phyloP scores from a whole-genome alignment of 2,113 vertebrate species.

The Hippotragus niger region DNA sequence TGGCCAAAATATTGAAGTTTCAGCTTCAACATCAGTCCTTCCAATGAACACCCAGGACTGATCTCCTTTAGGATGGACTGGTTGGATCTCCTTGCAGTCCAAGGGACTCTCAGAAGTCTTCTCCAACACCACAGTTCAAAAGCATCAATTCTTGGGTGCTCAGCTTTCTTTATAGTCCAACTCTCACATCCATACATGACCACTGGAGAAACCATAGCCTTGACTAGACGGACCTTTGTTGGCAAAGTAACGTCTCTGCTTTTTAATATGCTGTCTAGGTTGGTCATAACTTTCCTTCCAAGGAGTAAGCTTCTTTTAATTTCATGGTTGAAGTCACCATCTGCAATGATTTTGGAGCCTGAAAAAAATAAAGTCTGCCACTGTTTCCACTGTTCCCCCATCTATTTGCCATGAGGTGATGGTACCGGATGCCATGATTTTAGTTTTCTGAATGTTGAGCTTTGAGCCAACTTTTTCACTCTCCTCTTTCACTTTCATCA shows the following conservation, averaged over 20 bases:
- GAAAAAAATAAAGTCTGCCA: neutral
- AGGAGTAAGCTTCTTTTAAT: neutral
- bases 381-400: neutral
- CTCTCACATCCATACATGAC: neutral
- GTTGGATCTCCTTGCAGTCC: neutral
- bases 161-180: neutral
- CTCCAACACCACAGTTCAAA: neutral
- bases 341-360: neutral
- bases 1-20: neutral
- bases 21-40: neutral
- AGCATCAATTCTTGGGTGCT: neutral
- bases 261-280: neutral
- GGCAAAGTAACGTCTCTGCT: neutral
- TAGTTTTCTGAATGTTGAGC: neutral
- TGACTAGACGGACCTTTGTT: neutral
- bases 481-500: neutral
- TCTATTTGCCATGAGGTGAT: neutral
- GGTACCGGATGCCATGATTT: neutral
- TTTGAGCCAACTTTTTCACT: neutral
- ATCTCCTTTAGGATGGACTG: neutral
- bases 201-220: neutral
- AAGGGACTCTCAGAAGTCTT: neutral
- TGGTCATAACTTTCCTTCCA: neutral
- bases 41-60: neutral
- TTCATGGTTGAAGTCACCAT: neutral